phyloP scores from a whole-genome alignment of 2,888 invertebrate species.

The Machimus rusticus region DNA sequence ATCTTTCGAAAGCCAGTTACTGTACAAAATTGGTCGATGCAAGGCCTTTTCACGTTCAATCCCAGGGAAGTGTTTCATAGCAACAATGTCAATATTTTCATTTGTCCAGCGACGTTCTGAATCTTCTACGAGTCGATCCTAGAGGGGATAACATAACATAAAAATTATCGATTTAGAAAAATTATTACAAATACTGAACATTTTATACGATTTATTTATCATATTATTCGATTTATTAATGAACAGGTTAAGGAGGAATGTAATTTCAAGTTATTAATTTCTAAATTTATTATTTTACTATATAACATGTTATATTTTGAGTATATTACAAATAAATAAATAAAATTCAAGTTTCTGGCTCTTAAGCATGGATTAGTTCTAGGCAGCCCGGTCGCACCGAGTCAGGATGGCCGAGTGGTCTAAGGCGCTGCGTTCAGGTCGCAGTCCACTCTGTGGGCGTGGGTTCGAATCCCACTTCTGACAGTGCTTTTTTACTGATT shows the following conservation, averaged over 20 bases:
- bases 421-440: constrained; percentile 48
- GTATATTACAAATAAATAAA: too few relatives aligned
- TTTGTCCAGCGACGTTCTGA: constrained; percentile 97
- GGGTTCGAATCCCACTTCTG: constrained; percentile 44
- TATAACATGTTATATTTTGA: too few relatives aligned
- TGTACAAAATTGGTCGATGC: constrained; percentile 94
- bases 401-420: constrained; percentile 46
- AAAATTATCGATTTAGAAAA: background rate
- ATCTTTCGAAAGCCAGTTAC: constrained; percentile 99
- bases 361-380: background rate
- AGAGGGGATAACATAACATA: background rate
- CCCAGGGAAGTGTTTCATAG: constrained; percentile 92
- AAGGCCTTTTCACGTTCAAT: constrained; percentile 85
- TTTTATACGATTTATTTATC: too few relatives aligned
- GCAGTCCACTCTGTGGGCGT: constrained; percentile 44
- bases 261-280: too few relatives aligned
- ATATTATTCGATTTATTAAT: too few relatives aligned
- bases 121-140: constrained; percentile 90
- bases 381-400: background rate
- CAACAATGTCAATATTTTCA: constrained; percentile 93
- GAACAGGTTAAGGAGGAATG: too few relatives aligned
- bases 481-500: background rate
- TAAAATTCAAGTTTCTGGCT: background rate
- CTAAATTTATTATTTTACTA: background rate
- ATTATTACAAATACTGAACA: too few relatives aligned